A percentile compares a stretch with the other conserved stretches of the same genome.
Conservation (phyloP, 2,888 invertebrate species). For the Callosobruchus maculatus region DNA sequence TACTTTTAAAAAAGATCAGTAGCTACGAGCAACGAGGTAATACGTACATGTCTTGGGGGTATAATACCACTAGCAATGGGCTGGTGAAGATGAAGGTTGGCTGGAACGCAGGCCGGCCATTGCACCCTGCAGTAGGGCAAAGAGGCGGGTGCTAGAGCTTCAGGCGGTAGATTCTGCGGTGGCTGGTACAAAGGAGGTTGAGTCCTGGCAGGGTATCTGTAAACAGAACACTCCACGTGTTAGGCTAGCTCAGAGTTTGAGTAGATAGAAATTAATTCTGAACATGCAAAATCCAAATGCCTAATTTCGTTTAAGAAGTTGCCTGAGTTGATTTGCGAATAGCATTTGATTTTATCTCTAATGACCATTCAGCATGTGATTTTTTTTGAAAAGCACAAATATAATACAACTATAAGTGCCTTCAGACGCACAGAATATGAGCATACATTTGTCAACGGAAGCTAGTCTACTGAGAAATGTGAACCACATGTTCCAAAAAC, state of each 20-base stretch:
- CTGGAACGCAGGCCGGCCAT: conserved; percentile 55
- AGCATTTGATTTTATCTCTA: too few species aligned
- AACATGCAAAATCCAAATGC: too few species aligned
- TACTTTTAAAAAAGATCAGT: too few species aligned
- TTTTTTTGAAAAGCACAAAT: too few species aligned
- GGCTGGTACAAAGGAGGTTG: conserved; percentile 55
- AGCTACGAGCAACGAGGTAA: not conserved
- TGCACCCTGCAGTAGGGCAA: conserved; percentile 47
- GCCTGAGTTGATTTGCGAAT: too few species aligned
- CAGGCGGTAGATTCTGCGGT: conserved; percentile 9
- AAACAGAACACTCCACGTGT: conserved; percentile 13
- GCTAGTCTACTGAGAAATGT: too few species aligned
- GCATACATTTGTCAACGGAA: too few species aligned
- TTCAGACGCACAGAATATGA: too few species aligned
- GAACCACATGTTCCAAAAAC: too few species aligned
- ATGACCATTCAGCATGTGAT: too few species aligned
- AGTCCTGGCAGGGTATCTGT: conserved; percentile 59
- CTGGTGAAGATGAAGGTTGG: conserved; percentile 34
- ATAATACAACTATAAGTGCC: too few species aligned
- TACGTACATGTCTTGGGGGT: not conserved
- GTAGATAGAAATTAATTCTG: not conserved
- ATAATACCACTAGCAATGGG: not conserved
- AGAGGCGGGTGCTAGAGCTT: conserved; percentile 55
- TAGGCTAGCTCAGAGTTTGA: not conserved
- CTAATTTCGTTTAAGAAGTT: too few species aligned